Base-by-base conservation (phyloP, 2,888 invertebrate species). In the Serripes groenlandicus region DNA sequence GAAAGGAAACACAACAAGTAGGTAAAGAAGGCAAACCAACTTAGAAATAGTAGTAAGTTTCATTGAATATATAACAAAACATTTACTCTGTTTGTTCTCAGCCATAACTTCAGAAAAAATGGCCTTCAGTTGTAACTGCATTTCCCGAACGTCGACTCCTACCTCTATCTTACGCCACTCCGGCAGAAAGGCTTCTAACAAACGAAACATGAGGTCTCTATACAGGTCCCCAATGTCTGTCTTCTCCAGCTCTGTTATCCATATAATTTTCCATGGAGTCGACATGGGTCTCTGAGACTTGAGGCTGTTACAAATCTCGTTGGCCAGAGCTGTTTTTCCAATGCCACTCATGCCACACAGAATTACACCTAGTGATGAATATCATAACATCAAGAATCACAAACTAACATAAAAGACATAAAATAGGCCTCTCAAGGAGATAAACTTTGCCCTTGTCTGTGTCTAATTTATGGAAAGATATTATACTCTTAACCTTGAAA, bases 261-360 rank as follows among this genome's bases (percentile, higher is more conserved):
- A 26, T 3, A 66, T 23, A 42, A 78, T 70, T 49, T 35, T 74
- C 78, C 78, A 78, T 3, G 4, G 23, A n/a, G n/a, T n/a, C n/a
- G n/a, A n/a, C 18, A 18, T 42, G 21, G 73, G 30, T 28, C 54
- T 68, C 30, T 52, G 9, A 37, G 26, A 64, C 37, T 35, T 64
- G 11, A 80, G 70, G 28, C 37, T 69, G 11, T 34, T 64, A 58
- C 71, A 71, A 18, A 80, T 58, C 66, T 76, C 66, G 11, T 37
- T 58, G 21, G 80, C 80, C 4, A 75, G 42, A n/a, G 71, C 66
- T 18, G 80, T 80, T 42, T 80, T 80, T 32, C 81, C 81, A 4
- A 76, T 60, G 26, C 81, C 81, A 60, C 73, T 62, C 52, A 74
- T 69, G 34, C 81, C 81, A 69, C 73, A 77, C 0, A 76, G 34